Percentiles rank a stretch among this genome's conserved stretches.
Evolutionary conservation across 2,113 vertebrate species (phyloP).

Genomic region (Pachycephala philippinensis): DNA sequence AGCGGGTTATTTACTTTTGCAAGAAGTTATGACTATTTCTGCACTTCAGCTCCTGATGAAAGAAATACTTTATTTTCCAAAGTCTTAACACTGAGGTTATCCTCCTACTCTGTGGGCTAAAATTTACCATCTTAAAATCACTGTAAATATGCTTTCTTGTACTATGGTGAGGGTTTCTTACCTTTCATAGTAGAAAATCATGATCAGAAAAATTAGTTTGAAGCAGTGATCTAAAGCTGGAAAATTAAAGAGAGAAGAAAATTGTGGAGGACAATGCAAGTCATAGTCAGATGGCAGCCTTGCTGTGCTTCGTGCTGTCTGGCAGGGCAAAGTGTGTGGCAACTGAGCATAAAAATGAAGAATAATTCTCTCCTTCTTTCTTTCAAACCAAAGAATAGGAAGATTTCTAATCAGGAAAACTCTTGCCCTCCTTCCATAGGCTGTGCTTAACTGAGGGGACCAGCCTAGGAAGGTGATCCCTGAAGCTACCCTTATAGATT

Average conservation of each 20-base stretch:
- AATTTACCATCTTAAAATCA: neutral
- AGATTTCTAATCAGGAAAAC: neutral
- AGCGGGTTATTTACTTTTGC: neutral
- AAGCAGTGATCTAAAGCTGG: neutral
- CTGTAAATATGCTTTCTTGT: neutral
- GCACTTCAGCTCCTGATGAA: neutral
- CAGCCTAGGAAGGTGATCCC: neutral
- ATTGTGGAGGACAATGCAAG: neutral
- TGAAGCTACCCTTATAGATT: neutral
- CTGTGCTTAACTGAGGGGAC: neutral
- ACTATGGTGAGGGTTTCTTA: neutral
- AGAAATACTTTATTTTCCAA: neutral
- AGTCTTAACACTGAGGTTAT: neutral
- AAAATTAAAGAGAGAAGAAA: neutral
- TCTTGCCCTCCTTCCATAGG: accelerated
- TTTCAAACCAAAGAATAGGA: neutral
- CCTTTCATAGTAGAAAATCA: neutral
- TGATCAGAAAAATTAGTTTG: neutral
- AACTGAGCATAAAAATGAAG: neutral
- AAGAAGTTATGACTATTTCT: neutral
- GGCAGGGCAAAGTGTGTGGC: neutral
- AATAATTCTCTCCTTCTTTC: neutral
- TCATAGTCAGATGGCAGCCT: neutral
- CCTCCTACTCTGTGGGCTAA: neutral
- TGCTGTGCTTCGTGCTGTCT: accelerated